Evolutionary conservation across 2,113 vertebrate species (phyloP).

Genomic region (Mirza zaza): DNA sequence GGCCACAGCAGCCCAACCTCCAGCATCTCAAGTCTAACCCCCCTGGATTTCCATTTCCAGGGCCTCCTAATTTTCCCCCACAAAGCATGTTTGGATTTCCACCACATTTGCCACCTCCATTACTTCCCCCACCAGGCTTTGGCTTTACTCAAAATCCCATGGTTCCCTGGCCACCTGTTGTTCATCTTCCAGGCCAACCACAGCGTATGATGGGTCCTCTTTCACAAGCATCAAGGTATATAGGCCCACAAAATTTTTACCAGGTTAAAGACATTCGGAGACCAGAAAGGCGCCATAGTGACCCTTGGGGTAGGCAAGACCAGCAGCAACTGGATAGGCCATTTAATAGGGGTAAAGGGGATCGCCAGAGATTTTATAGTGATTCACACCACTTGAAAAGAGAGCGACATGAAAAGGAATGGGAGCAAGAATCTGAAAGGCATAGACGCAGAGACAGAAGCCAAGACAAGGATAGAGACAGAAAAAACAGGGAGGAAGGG

Average conservation of each 20-base stretch:
- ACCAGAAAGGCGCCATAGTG: slow-evolving; percentile 89
- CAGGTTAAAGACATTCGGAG: slow-evolving; percentile 87
- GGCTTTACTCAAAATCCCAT: slow-evolving; percentile 87
- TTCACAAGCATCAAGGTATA: slow-evolving; percentile 83
- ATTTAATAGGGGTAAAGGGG: slow-evolving; percentile 87
- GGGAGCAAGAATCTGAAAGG: slow-evolving; percentile 88
- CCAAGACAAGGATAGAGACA: slow-evolving; percentile 87
- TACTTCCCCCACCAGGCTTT: slow-evolving; percentile 87
- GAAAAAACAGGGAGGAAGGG: slow-evolving; percentile 85
- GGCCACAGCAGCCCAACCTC: slow-evolving; percentile 83
- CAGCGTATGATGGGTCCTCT: slow-evolving; percentile 85
- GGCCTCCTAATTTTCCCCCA: slow-evolving; percentile 81
- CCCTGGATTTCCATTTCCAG: slow-evolving; percentile 85
- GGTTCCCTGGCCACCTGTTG: slow-evolving; percentile 86
- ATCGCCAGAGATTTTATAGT: slow-evolving; percentile 89
- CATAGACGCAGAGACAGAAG: slow-evolving; percentile 86
- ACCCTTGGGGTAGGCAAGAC: slow-evolving; percentile 92
- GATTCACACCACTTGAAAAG: slow-evolving; percentile 92
- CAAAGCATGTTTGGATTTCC: slow-evolving; percentile 87
- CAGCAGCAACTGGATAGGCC: slow-evolving; percentile 85
- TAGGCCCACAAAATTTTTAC: slow-evolving; percentile 86
- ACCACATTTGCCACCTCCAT: slow-evolving; percentile 87
- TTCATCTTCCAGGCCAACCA: slow-evolving; percentile 85
- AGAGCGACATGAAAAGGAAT: slow-evolving; percentile 89
- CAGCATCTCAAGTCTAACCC: slow-evolving; percentile 82